Percentiles rank a stretch among this genome's conserved stretches.
These are phyloP conservation scores for Hafferia zeledoni DNA, from an alignment of 2,797 vertebrate species.

Conservation along the genomic window DNA sequence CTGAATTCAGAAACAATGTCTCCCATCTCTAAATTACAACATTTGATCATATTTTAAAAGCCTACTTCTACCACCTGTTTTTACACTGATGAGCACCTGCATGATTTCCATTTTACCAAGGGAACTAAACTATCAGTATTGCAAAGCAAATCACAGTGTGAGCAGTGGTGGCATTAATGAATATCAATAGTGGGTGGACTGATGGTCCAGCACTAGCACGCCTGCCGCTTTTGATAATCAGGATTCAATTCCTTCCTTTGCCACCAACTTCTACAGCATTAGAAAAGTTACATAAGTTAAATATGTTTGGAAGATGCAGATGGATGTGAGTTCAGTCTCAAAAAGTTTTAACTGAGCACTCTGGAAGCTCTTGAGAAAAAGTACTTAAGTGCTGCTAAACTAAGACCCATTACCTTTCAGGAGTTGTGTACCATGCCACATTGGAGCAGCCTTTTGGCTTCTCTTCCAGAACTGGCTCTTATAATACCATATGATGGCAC, in stretches of 20 bases:
- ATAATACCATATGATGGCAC: not conserved
- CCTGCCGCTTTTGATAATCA: not conserved
- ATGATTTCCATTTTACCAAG: not conserved
- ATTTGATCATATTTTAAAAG: not conserved
- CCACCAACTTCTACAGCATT: not conserved
- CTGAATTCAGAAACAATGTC: not conserved
- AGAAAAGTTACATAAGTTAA: not conserved
- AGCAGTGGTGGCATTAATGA: not conserved
- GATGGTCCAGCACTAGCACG: not conserved
- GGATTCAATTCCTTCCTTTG: not conserved
- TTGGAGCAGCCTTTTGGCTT: not conserved
- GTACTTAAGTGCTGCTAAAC: not conserved
- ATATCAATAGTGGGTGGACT: not conserved
- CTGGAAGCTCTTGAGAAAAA: not conserved
- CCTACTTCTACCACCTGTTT: not conserved
- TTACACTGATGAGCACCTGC: not conserved
- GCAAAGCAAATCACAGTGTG: not conserved
- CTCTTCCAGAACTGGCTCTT: not conserved
- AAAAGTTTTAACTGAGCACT: not conserved
- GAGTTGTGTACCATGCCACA: not conserved
- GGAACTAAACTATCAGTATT: constrained; percentile 1
- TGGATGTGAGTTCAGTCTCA: not conserved
- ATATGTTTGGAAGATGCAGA: not conserved
- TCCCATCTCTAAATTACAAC: not conserved
- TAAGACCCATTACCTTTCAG: not conserved